Evolutionary conservation across 2,797 vertebrate genomes (phyloP).

Genomic region (Serranus cabrilla): DNA sequence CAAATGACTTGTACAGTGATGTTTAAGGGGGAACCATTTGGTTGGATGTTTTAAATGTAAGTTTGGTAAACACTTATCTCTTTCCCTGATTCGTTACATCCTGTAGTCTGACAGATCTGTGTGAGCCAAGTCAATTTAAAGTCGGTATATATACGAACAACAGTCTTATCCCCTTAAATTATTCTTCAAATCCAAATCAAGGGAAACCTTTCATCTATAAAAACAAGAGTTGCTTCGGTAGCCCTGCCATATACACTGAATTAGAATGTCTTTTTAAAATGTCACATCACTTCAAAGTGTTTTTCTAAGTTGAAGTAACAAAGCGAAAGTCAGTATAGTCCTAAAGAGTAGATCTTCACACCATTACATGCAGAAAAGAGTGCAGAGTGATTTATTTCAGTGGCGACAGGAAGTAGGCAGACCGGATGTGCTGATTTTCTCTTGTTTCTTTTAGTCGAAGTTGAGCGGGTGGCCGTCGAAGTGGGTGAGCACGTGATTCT

Average conservation of each 20-base stretch:
- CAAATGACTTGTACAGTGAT: conserved; percentile 67
- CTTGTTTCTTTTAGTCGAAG: conserved; percentile 86
- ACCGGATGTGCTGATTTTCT: conserved; percentile 36
- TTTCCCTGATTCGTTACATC: conserved; percentile 80
- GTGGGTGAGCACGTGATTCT: conserved; percentile 97
- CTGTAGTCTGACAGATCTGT: conserved; percentile 59
- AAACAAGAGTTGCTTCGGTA: conserved; percentile 44
- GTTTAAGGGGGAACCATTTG: conserved; percentile 59
- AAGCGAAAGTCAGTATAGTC: conserved; percentile 67
- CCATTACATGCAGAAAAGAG: conserved; percentile 79
- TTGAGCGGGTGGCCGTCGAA: conserved; percentile 92
- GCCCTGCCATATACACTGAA: conserved; percentile 61
- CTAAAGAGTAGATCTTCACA: conserved; percentile 76
- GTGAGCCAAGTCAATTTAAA: conserved; percentile 53
- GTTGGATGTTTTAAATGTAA: conserved; percentile 66
- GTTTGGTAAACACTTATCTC: conserved; percentile 80
- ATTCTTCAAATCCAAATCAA: conserved; percentile 54
- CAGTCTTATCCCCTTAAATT: conserved; percentile 60
- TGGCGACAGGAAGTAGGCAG: conserved; percentile 65
- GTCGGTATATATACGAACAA: conserved; percentile 55
- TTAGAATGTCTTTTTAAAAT: conserved; percentile 56
- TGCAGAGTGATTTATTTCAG: conserved; percentile 68
- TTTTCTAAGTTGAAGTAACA: conserved; percentile 67
- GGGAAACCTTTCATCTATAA: conserved; percentile 49
- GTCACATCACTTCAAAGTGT: conserved; percentile 62